Percentiles rank a stretch among this genome's conserved stretches.
These are phyloP conservation scores for Etheostoma perlongum DNA, from an alignment of 2,797 vertebrate genomes.

Conservation along the genomic window DNA sequence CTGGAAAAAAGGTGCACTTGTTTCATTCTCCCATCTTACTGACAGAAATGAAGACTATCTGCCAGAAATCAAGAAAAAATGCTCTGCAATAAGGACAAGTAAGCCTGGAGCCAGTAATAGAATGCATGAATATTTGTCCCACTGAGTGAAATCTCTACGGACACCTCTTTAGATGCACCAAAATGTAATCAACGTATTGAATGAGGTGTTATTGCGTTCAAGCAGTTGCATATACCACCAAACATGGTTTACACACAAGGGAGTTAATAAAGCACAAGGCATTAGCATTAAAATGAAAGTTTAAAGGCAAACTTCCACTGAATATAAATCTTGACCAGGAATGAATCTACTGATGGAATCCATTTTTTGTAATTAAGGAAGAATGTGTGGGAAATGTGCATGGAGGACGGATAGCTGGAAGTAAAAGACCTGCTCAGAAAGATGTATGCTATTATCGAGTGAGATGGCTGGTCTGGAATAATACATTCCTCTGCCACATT, in stretches of 20 bases:
- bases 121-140: conserved; percentile 50
- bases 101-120: conserved; percentile 43
- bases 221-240: conserved; percentile 43
- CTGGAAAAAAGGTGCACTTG: conserved; percentile 43
- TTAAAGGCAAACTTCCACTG: conserved; percentile 62
- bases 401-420: conserved; percentile 60
- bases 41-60: conserved; percentile 5
- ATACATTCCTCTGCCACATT: conserved; percentile 87
- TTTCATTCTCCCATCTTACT: conserved; percentile 12
- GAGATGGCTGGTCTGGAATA: conserved; percentile 85
- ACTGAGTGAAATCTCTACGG: conserved; percentile 54
- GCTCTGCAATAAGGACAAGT: conserved; percentile 29
- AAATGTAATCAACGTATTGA: conserved; percentile 75
- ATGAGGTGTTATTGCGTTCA: conserved; percentile 71
- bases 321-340: conserved; percentile 70
- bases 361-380: conserved; percentile 82
- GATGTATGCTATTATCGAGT: conserved; percentile 81
- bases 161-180: conserved; percentile 60
- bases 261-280: conserved; percentile 65
- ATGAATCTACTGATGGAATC: conserved; percentile 66
- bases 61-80: conserved; percentile 21
- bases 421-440: conserved; percentile 73
- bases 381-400: conserved; percentile 62
- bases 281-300: conserved; percentile 78
- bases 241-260: conserved; percentile 62